Conservation (phyloP, 2,797 vertebrate species). For the Falco concolor region DNA sequence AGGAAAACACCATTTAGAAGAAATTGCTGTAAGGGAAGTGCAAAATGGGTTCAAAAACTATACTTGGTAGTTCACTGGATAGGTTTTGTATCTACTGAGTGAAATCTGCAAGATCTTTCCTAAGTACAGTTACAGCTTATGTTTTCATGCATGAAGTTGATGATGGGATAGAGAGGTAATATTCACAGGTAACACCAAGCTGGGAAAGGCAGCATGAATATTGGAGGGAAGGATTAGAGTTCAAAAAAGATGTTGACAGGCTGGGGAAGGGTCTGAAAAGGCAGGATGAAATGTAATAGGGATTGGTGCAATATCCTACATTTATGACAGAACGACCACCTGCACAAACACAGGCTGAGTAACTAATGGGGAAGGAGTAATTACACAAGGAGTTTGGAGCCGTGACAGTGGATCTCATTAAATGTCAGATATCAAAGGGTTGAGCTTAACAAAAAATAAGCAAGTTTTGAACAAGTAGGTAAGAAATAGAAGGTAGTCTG, state of each 20-base stretch:
- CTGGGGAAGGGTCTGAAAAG: not conserved
- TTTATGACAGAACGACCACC: not conserved
- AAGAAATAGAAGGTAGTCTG: not conserved
- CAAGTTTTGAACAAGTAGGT: accelerated
- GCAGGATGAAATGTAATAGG: not conserved
- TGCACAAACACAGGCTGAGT: not conserved
- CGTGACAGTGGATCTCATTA: not conserved
- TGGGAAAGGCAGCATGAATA: not conserved
- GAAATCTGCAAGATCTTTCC: not conserved
- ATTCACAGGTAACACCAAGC: not conserved
- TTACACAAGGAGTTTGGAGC: not conserved
- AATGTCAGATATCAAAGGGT: not conserved
- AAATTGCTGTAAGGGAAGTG: not conserved
- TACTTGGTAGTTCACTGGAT: not conserved
- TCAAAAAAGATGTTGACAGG: not conserved
- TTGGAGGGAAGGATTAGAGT: not conserved
- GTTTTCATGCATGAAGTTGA: not conserved
- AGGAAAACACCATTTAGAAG: not conserved
- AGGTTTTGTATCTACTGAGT: not conserved
- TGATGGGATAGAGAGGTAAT: not conserved
- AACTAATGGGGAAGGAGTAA: not conserved
- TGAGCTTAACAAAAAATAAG: not conserved
- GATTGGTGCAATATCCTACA: not conserved
- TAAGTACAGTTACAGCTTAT: not conserved
- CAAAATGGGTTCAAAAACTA: not conserved